phyloP scores from a whole-genome alignment of 2,113 vertebrate species.

The Atlantisia rogersi region DNA sequence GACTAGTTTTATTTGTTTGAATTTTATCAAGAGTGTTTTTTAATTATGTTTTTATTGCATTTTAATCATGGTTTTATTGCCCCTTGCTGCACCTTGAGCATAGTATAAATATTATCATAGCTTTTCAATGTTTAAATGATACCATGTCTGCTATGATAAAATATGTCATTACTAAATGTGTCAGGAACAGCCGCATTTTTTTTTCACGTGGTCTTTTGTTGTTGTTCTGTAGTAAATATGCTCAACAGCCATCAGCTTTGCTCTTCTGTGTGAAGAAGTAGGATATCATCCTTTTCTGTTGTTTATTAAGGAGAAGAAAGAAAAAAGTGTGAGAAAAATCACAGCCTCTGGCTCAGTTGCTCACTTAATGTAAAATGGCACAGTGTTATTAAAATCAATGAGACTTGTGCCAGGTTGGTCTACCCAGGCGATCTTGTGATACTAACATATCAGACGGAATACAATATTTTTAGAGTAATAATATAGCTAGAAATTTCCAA shows the following conservation, averaged over 20 bases:
- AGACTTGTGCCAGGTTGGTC: neutral
- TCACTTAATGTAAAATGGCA: constrained; percentile 3
- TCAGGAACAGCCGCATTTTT: neutral
- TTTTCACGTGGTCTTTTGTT: neutral
- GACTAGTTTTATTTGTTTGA: constrained; percentile 28
- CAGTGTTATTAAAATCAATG: constrained; percentile 29
- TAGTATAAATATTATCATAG: constrained; percentile 38
- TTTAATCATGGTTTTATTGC: constrained; percentile 57
- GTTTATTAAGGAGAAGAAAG: constrained; percentile 20
- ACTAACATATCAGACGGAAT: neutral
- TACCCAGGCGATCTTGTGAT: neutral
- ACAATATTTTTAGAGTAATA: neutral
- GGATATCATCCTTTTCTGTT: neutral
- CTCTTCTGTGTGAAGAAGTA: neutral
- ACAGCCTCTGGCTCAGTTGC: neutral
- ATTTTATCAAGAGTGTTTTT: constrained; percentile 21
- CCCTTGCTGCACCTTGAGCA: constrained; percentile 24
- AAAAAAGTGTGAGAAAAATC: neutral
- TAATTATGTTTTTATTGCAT: constrained; percentile 49
- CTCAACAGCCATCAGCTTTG: neutral
- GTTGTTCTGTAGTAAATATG: constrained; percentile 2
- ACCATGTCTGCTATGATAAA: constrained; percentile 32
- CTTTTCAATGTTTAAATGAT: constrained; percentile 49
- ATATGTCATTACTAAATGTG: constrained; percentile 44
- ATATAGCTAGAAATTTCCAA: neutral